These are phyloP conservation scores for Pseudonaja textilis DNA, from an alignment of 2,113 vertebrate genomes.

Conservation along the genomic window DNA sequence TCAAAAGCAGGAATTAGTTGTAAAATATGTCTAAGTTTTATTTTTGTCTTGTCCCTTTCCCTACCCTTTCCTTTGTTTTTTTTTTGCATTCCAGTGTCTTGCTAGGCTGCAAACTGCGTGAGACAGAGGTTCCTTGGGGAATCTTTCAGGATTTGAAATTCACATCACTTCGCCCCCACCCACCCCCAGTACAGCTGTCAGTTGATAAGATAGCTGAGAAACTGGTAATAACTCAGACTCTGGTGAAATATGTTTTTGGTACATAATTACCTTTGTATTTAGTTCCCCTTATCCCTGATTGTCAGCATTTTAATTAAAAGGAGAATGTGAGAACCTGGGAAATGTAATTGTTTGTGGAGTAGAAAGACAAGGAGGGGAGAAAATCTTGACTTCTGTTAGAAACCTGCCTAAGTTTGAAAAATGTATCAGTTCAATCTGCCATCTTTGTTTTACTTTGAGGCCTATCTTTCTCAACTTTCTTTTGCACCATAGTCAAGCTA, in stretches of 20 bases:
- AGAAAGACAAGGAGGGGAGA: too few species aligned
- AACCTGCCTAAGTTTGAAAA: constrained; percentile 56
- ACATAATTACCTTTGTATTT: constrained; percentile 74
- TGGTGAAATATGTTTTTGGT: constrained; percentile 72
- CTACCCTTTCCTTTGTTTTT: constrained; percentile 16
- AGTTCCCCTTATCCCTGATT: constrained; percentile 66
- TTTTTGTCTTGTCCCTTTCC: constrained; percentile 10
- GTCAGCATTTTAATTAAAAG: constrained; percentile 79
- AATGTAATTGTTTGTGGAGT: constrained; percentile 47
- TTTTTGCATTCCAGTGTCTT: constrained; percentile 43
- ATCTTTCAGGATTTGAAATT: constrained; percentile 67
- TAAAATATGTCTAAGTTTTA: neutral
- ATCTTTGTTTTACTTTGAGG: constrained; percentile 40
- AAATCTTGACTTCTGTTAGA: constrained; percentile 60
- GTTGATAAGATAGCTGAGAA: constrained; percentile 70
- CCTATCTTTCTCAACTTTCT: neutral
- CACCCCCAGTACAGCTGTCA: constrained; percentile 65
- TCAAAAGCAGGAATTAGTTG: neutral
- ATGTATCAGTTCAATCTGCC: constrained; percentile 47
- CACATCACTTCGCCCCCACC: constrained; percentile 53
- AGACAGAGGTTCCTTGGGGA: constrained; percentile 55
- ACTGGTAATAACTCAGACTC: constrained; percentile 71
- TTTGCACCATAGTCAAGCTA: neutral
- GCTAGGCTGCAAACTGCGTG: constrained; percentile 52
- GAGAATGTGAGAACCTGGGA: constrained; percentile 67